Evolutionary conservation across 2,888 invertebrate species (phyloP), one percentile per base, ranked within the genome.

Genomic region (Cyclophora albipunctata): DNA sequence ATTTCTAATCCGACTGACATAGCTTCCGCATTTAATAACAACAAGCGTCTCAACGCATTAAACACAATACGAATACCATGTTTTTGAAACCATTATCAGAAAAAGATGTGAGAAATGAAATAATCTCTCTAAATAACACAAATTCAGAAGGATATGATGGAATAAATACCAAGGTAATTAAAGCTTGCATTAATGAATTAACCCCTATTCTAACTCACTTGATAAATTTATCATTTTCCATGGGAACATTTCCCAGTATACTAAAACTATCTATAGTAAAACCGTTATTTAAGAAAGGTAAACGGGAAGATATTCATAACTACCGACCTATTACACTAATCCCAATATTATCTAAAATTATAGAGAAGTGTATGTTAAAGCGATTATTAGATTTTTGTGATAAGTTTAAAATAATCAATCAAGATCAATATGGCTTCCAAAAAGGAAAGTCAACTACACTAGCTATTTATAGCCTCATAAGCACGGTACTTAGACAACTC

Each of bases 281-380:
- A 34, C 54, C 58, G 0, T 5, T 60, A 2, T 46, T 42, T 45
- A 60, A 60, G 49, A 55, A 53, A 34, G 54, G 49, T 3, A 44
- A 40, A 6, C 45, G 42, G 5, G 5, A 44, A 37, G 46, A 47
- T 1, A 40, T 48, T 4, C 41, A 35, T 34, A 54, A 53, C 34
- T 55, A 59, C 5, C 45, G 57, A 34, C 55, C 57, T 0, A 52
- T 59, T 5, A 46, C 55, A 3, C 47, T 54, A 3, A 48, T 54
- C 34, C 50, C 57, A 5, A 52, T 53, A 6, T 46, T 57, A 3
- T 55, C 55, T 3, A 57, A 60, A 49, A 40, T 57, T 7, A 48
- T 52, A 34, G 59, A 54, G 47, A 54, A 51, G 42, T 37, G 37
- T 5, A 37, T 37, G 37, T 37, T 4, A 4, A 37, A 37, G 5